These are phyloP conservation scores for Brachionus manjavacas DNA, from an alignment of 1,140 invertebrate species.

Conservation along the genomic window DNA sequence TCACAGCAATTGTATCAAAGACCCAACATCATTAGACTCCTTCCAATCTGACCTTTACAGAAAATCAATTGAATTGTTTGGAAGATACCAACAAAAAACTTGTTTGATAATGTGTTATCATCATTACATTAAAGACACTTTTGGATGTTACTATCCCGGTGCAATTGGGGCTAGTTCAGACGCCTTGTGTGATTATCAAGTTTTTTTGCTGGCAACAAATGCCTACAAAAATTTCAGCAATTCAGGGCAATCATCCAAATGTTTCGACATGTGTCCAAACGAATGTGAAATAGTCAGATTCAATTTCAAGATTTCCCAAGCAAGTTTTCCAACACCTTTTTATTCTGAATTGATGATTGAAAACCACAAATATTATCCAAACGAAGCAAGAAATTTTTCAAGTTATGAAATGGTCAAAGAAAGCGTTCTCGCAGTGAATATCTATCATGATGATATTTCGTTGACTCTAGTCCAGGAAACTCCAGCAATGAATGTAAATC, in stretches of 20 bases:
- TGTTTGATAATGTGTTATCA: neutral
- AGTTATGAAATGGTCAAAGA: neutral
- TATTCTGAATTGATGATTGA: neutral
- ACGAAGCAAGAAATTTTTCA: neutral
- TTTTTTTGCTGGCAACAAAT: neutral
- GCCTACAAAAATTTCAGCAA: neutral
- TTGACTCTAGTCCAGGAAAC: neutral
- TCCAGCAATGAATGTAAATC: neutral
- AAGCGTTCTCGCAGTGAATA: neutral
- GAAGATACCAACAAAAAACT: neutral
- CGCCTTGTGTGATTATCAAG: neutral
- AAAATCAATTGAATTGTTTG: neutral
- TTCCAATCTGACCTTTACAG: neutral
- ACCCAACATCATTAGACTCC: neutral
- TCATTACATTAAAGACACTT: neutral
- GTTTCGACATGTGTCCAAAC: neutral
- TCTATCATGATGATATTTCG: slow-evolving; percentile 31
- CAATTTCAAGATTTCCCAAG: neutral
- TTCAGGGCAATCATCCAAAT: neutral
- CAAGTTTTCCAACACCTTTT: neutral
- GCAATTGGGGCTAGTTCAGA: neutral
- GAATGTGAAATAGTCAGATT: neutral
- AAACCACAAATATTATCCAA: neutral
- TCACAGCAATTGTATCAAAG: neutral
- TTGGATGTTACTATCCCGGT: neutral